phyloP scores from a whole-genome alignment of 1,140 invertebrate genomes.

The Drosophila gunungcola region DNA sequence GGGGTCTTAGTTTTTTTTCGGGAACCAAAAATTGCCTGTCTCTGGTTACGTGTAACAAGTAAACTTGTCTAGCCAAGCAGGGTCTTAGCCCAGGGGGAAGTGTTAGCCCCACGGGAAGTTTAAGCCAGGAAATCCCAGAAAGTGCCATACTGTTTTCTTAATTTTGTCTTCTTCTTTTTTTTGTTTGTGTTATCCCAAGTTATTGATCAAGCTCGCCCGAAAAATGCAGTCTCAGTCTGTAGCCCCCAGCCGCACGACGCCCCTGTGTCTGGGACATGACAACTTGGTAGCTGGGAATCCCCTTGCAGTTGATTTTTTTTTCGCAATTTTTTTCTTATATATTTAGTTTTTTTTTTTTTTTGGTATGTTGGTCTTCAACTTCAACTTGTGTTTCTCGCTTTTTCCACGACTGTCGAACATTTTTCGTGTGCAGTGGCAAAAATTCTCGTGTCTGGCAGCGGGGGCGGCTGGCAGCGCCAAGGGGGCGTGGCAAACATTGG shows the following conservation, averaged over 20 bases:
- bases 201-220: slow-evolving; percentile 38
- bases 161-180: background rate
- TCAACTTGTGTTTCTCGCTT: slow-evolving; percentile 33
- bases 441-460: slow-evolving; percentile 11
- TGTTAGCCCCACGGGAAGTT: slow-evolving; percentile 7
- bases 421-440: slow-evolving; percentile 37
- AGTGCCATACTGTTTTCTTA: slow-evolving; percentile 20
- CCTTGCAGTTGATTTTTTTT: slow-evolving; percentile 31
- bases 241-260: slow-evolving; percentile 13
- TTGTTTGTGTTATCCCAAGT: slow-evolving; percentile 19
- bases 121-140: slow-evolving; percentile 26
- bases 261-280: slow-evolving; percentile 49
- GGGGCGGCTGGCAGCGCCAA: slow-evolving; percentile 12
- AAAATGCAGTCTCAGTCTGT: slow-evolving; percentile 9
- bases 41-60: slow-evolving; percentile 69
- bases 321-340: background rate
- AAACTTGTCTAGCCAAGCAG: slow-evolving; percentile 43
- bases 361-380: slow-evolving; percentile 24
- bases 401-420: slow-evolving; percentile 46
- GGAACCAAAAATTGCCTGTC: slow-evolving; percentile 28
- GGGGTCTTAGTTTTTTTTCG: background rate
- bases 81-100: slow-evolving; percentile 9
- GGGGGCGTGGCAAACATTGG: slow-evolving; percentile 49
- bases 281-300: slow-evolving; percentile 30
- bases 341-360: slow-evolving; percentile 36